Evolutionary conservation across 1,140 invertebrate genomes (phyloP), one percentile per base, ranked within the genome.

Genomic region (Spodoptera frugiperda): DNA sequence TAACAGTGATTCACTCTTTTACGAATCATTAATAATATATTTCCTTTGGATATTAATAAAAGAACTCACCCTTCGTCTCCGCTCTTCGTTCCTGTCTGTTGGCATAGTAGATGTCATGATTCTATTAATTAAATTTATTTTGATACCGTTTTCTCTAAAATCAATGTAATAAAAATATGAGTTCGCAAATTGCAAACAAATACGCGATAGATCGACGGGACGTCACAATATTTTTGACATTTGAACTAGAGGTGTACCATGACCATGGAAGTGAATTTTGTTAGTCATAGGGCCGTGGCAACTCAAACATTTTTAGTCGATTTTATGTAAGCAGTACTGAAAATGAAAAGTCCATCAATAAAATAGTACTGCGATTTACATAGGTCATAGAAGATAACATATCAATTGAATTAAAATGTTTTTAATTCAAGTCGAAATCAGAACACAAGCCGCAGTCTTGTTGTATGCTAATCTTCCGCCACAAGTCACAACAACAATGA

Each of bases 11-110:
- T 84, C 82, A 82, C 46, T 19, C 30, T 49, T 19, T 21, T 17
- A n/a, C 53, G 30, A 67, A 55, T 77, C 30, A 49, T n/a, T 17
- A 65, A 57, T 61, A 33, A 61, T 61, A 9, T 33, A 33, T 61
- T 33, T 65, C 6, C 8, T 14, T 14, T 59, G 44, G 39, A 15
- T 55, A 51, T 79, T 55, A 48, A 0, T 46, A 10, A n/a, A 5
- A 59, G 33, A 6, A 39, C 90, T 87, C 79, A 93, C 91, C 82
- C 91, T 85, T 17, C 91, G 90, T 55, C 91, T 88, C 6, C 91
- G 86, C 72, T 93, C 91, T 53, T 93, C 91, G 33, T 89, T 90
- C 76, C 84, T 89, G 54, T 93, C 91, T 63, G 80, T 87, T 61
- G 91, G 87, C 77, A 89, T 77, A 9, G 89, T 86, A 14, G 91